Percentiles rank a stretch among this genome's conserved stretches.
phyloP scores from a whole-genome alignment of 1,140 invertebrate species.

The Zaprionus nigranus region DNA sequence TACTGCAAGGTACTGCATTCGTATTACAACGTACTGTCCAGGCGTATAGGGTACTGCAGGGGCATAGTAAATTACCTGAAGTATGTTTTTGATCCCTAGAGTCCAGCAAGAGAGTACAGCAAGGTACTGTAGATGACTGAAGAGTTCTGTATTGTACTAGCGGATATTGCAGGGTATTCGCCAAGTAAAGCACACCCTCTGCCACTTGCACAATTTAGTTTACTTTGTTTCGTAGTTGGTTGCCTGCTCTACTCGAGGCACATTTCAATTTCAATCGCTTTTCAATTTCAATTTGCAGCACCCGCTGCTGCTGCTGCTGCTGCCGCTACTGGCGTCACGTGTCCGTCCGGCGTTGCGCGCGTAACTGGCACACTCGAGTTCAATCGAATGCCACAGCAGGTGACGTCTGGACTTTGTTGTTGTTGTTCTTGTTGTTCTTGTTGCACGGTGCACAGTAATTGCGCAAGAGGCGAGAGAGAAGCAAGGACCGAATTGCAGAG shows the following conservation, averaged over 20 bases:
- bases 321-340: slow-evolving; percentile 51
- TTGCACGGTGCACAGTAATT: slow-evolving; percentile 52
- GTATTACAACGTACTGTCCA: background rate
- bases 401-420: slow-evolving; percentile 49
- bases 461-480: slow-evolving; percentile 56
- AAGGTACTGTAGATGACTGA: background rate
- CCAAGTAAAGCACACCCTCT: background rate
- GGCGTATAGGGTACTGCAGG: too few relatives aligned
- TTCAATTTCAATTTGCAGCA: slow-evolving; percentile 60
- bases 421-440: slow-evolving; percentile 14
- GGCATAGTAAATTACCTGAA: background rate
- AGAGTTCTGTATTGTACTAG: background rate
- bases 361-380: slow-evolving; percentile 79
- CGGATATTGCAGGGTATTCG: background rate
- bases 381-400: slow-evolving; percentile 77
- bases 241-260: slow-evolving; percentile 30
- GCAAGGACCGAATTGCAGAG: slow-evolving; percentile 34
- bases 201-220: slow-evolving; percentile 15
- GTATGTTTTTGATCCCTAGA: background rate
- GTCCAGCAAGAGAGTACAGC: background rate
- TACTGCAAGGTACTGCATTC: background rate
- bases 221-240: slow-evolving; percentile 2
- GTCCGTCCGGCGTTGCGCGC: slow-evolving; percentile 26
- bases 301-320: slow-evolving; percentile 31
- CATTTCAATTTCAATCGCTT: slow-evolving; percentile 69